Evolutionary conservation across 2,888 invertebrate genomes (phyloP), one percentile per base, ranked within the genome.

Genomic region (Andrena fulva): DNA sequence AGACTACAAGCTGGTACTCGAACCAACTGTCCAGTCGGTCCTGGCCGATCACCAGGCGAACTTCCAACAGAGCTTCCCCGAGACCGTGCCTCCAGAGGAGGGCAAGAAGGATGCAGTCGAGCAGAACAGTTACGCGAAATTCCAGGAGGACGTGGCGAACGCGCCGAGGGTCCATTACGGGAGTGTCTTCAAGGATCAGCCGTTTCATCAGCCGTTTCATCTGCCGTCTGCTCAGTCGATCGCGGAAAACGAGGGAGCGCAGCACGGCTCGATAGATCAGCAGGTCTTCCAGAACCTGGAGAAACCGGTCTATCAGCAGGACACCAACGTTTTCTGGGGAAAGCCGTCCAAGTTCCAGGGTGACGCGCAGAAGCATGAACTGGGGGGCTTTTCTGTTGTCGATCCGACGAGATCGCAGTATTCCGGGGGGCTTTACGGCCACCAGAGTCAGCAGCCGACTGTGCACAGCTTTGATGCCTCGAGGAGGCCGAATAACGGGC

Each of bases 281-380:
- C 62, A 67, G 29, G 3, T 76, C 12, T 50, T 67, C 2, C 84
- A 77, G 42, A 81, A 79, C 27, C 16, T 42, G 31, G 79, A 77
- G 52, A 87, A 63, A 20, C 88, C 86, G 3, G 31, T 29, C 4
- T 56, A 72, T 16, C 35, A 63, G 2, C 76, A 84, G 2, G 62
- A 63, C 0, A 0, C 33, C 12, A 35, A 33, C 24, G 2, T 54
- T 6, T 33, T 74, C 1, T 72, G 80, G 20, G 85, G 56, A 0
- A 89, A 91, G 59, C 89, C 91, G 48, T 79, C 66, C 2, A 85
- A 75, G 67, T 82, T 85, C 31, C 85, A 74, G 3, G 27, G 16
- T 1, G 77, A 80, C 0, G 0, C 33, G 12, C 33, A 62, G 20
- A 82, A 77, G 24, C 20, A 73, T 0, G 67, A 77, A 5, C 2